Conservation (phyloP, 2,113 vertebrate species). For the Elaphurus davidianus region DNA sequence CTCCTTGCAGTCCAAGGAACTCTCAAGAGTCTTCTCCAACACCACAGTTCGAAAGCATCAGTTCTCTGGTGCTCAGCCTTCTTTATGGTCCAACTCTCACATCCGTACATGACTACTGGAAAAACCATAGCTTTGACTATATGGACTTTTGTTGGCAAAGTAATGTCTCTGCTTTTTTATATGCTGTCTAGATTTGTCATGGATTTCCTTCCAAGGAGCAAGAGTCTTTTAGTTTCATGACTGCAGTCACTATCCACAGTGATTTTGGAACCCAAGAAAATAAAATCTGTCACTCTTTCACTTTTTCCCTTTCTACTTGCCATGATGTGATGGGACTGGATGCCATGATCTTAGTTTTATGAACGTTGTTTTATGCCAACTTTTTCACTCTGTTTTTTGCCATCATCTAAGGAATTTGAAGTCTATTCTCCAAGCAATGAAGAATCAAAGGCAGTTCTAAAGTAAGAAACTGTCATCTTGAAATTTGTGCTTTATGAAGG, state of each 20-base stretch:
- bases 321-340: background rate
- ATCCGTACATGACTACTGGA: background rate
- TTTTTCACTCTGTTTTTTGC: background rate
- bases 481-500: background rate
- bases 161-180: background rate
- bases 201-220: background rate
- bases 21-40: background rate
- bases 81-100: background rate
- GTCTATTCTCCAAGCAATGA: background rate
- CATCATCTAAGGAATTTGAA: background rate
- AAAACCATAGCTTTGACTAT: background rate
- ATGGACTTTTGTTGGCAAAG: background rate
- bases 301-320: background rate
- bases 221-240: background rate
- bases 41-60: background rate
- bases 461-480: background rate
- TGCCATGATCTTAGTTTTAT: background rate
- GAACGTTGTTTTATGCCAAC: background rate
- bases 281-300: background rate
- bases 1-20: background rate
- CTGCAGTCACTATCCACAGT: background rate
- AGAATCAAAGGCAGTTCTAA: background rate
- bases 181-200: background rate
- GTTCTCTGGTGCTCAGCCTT: background rate
- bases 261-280: background rate